phyloP scores from a whole-genome alignment of 2,113 vertebrate species.

The Vicugna pacos region DNA sequence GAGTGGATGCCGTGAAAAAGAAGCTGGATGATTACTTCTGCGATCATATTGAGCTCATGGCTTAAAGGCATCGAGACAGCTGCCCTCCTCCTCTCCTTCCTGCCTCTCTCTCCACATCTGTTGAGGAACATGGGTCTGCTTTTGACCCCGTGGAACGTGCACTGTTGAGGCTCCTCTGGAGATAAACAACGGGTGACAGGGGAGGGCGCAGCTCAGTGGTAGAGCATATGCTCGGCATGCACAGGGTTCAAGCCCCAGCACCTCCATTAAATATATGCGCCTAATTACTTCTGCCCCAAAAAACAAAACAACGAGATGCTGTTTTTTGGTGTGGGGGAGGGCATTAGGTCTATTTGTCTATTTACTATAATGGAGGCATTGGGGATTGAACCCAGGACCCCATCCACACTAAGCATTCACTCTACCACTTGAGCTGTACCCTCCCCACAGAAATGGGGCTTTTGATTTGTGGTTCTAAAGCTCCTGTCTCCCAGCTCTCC shows the following conservation, averaged over 20 bases:
- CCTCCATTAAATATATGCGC: too few species aligned
- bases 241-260: too few species aligned
- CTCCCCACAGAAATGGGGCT: not conserved
- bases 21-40: conserved; percentile 8
- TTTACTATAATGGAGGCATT: too few species aligned
- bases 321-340: too few species aligned
- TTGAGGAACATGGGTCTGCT: not conserved
- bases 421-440: too few species aligned
- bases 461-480: not conserved
- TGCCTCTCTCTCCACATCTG: not conserved
- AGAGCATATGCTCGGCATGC: too few species aligned
- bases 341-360: too few species aligned
- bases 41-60: not conserved
- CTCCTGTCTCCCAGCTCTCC: not conserved
- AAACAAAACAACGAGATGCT: too few species aligned
- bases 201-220: too few species aligned
- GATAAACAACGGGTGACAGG: not conserved
- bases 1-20: not conserved
- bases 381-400: too few species aligned
- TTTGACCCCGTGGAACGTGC: not conserved
- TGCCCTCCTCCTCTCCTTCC: not conserved
- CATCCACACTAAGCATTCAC: too few species aligned
- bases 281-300: too few species aligned
- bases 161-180: not conserved
- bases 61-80: not conserved